These are phyloP conservation scores for Diuraphis noxia DNA, from an alignment of 1,140 invertebrate genomes.

Conservation along the genomic window DNA sequence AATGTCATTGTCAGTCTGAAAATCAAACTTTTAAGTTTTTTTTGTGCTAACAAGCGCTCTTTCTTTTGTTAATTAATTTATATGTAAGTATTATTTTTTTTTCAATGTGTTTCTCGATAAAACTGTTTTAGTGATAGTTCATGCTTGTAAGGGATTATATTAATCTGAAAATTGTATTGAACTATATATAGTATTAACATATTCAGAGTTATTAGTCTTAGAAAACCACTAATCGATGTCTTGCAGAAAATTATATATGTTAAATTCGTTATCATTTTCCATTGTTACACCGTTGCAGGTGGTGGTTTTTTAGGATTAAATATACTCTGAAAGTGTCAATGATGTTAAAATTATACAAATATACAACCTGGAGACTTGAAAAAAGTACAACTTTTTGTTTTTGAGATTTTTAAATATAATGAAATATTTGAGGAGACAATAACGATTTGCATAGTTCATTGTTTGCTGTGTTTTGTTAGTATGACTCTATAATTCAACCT, in stretches of 20 bases:
- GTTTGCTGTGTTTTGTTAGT: constrained; percentile 35
- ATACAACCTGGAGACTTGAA: constrained; percentile 24
- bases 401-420: not conserved
- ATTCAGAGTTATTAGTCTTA: constrained; percentile 3
- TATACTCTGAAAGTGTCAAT: not conserved
- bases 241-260: not conserved
- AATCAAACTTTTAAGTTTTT: constrained; percentile 52
- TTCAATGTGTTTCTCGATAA: not conserved
- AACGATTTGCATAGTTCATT: constrained; percentile 9
- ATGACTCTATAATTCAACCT: not conserved
- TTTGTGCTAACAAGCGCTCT: not conserved
- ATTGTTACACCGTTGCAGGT: not conserved
- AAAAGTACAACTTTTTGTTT: constrained; percentile 24
- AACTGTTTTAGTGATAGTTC: not conserved
- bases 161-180: not conserved
- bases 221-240: not conserved
- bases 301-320: constrained; percentile 18
- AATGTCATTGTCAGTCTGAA: constrained; percentile 45
- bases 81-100: constrained; percentile 26
- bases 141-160: not conserved
- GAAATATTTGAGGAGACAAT: constrained; percentile 27
- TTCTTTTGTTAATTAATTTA: constrained; percentile 37
- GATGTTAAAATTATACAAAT: constrained; percentile 19
- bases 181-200: not conserved
- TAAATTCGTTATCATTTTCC: constrained; percentile 37